Base-by-base conservation (phyloP, 2,888 invertebrate species). In the Ichneumon xanthorius region DNA sequence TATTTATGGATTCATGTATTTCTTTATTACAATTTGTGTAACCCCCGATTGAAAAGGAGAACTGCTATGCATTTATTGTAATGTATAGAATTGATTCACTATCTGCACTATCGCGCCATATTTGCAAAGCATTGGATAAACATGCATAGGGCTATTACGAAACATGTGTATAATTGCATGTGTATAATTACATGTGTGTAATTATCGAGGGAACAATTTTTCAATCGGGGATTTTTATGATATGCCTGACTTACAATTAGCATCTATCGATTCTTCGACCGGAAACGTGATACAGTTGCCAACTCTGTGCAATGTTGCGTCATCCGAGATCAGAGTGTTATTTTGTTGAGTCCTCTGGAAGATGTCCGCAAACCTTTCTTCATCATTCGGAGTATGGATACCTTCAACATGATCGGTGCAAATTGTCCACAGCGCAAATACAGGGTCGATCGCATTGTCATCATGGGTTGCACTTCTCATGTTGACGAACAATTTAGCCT, bases 371-470 rank as follows among this genome's bases (percentile, higher is more conserved):
- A 30, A 30, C 26, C 30, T 70, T 30, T 70, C 70, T 53, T 50
- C 53, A 16, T 50, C 30, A 6, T 50, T 50, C 7, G 26, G 50
- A 7, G n/a, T 30, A 30, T 16, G 50, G 7, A n/a, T 50, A 70
- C 70, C 50, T 50, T 70, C 70, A 16, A 50, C 33, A 16, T 70
- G 50, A 30, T 70, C 70, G 2, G 70, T 16, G n/a, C 70, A 70
- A 53, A 70, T n/a, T 70, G 1, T 70, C 70, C 70, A 70, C 50
- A 70, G 30, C 50, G 4, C 16, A n/a, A 70, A 70, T 30, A 70
- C n/a, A 26, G 70, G 30, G 16, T 70, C 33, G 4, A 45, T 3
- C 19, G 45, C 40, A 30, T 70, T n/a, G 19, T 70, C 70, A n/a
- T 16, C 50, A 16, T 7, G 30, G n/a, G 16, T 26, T 9, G 30